Percentiles rank a stretch among this genome's conserved stretches.
Evolutionary conservation across 1,140 invertebrate genomes (phyloP).

Genomic region (Cardiocondyla obscurior): DNA sequence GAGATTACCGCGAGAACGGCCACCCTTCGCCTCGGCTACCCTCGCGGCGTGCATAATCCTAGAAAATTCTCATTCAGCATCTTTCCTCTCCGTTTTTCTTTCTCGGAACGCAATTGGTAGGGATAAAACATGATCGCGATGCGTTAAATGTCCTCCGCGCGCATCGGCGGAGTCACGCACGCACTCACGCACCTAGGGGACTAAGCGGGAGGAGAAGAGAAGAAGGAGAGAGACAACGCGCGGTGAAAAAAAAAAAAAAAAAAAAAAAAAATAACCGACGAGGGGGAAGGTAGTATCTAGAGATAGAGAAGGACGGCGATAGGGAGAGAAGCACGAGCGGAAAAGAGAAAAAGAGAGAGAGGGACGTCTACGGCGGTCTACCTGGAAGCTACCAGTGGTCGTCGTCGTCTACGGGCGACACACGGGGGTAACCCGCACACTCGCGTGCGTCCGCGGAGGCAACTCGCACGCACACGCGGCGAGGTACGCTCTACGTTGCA

Average conservation of each 20-base stretch:
- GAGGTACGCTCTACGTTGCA: not conserved
- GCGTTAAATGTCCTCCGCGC: constrained; percentile 63
- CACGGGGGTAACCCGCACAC: constrained; percentile 61
- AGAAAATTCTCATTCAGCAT: not conserved
- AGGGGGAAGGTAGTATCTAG: not conserved
- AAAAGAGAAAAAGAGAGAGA: constrained; percentile 38
- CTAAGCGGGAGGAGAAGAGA: constrained; percentile 45
- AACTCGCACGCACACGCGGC: constrained; percentile 2
- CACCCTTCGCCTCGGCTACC: not conserved
- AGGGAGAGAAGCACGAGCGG: not conserved
- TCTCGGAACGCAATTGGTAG: constrained; percentile 19
- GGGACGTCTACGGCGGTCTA: constrained; percentile 35
- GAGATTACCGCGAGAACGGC: not conserved
- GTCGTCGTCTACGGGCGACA: constrained; percentile 61
- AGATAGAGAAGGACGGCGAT: not conserved
- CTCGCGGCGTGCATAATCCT: not conserved
- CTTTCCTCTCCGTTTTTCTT: not conserved
- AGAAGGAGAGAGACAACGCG: not conserved
- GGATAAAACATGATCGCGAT: constrained; percentile 59
- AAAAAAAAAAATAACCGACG: constrained; percentile 13
- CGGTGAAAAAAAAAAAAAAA: constrained; percentile 30
- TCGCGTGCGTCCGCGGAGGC: constrained; percentile 35
- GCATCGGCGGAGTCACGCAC: constrained; percentile 60
- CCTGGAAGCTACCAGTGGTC: constrained; percentile 63
- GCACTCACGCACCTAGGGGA: constrained; percentile 63